These are phyloP conservation scores for Macrobrachium rosenbergii DNA, from an alignment of 1,140 invertebrate genomes.

Conservation along the genomic window DNA sequence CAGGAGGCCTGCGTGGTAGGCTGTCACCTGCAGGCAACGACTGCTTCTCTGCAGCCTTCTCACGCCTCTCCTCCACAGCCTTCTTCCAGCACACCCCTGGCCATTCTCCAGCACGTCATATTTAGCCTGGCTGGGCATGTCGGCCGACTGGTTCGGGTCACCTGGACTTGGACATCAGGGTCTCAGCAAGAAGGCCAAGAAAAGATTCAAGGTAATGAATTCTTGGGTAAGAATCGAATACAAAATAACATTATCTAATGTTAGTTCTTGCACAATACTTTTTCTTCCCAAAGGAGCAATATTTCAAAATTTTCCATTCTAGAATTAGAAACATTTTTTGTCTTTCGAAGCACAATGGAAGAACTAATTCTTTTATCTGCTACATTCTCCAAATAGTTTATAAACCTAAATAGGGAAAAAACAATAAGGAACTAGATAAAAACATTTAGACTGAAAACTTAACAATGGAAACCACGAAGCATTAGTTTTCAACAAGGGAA, in stretches of 20 bases:
- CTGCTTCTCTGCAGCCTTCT: slow-evolving; percentile 24
- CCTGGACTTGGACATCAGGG: slow-evolving; percentile 49
- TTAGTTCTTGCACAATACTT: too few relatives aligned
- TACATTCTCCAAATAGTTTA: too few relatives aligned
- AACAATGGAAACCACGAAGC: too few relatives aligned
- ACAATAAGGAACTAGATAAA: too few relatives aligned
- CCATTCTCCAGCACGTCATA: slow-evolving; percentile 55
- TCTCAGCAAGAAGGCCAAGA: slow-evolving; percentile 22
- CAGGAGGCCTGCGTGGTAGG: slow-evolving; percentile 56
- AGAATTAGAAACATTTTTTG: too few relatives aligned
- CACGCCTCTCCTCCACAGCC: background rate
- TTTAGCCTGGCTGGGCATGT: slow-evolving; percentile 44
- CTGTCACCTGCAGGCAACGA: slow-evolving; percentile 57
- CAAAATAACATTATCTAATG: background rate
- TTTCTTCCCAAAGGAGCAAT: too few relatives aligned
- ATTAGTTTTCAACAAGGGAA: too few relatives aligned
- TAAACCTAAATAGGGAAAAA: too few relatives aligned
- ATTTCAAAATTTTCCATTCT: too few relatives aligned
- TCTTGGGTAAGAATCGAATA: background rate
- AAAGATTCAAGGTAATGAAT: background rate
- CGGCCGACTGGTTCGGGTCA: slow-evolving; percentile 43
- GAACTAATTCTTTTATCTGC: too few relatives aligned
- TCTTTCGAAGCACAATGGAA: too few relatives aligned
- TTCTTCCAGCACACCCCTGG: slow-evolving; percentile 30
- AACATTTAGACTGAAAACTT: too few relatives aligned